Base-by-base conservation (phyloP, 2,113 vertebrate species). In the Monopterus albus region DNA sequence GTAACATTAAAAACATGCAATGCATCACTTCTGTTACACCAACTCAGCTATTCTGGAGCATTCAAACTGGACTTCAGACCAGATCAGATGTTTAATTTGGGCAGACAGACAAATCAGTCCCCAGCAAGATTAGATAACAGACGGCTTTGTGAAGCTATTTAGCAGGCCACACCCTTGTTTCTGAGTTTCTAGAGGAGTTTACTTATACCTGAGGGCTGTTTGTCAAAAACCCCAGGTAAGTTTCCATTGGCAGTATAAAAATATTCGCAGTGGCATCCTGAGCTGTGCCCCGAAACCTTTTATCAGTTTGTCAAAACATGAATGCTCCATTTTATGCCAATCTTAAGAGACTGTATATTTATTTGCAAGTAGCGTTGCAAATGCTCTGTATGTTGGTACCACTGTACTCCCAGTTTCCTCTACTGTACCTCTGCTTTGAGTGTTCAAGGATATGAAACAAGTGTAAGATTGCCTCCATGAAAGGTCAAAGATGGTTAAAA, bases 171-270 rank as follows among this genome's bases (percentile, higher is more conserved):
- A 29, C 80, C 74, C 42, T 81, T 84, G 66, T 15, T 38, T 52
- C 51, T 64, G 45, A 2, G 33, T 33, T 45, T 33, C 5, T n/a
- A 23, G n/a, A n/a, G n/a, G 6, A 52, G 38, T 82, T 73, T 87
- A 68, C 83, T 82, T 84, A 57, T 57, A 56, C 72, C 31, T 81
- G 52, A 56, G 49, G 76, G 52, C 55, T 45, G 9, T 20, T 63
- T 58, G 69, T 50, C 36, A 79, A 70, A 79, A 70, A 60, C 67
- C 70, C 33, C 21, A 59, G 74, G 72, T 70, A 74, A 42, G 70
- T 91, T 88, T 81, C 71, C 65, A 64, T 88, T 87, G 80, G 39
- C 75, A 47, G 26, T 76, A 70, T 85, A 72, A 67, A 81, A 78
- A 73, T 23, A 45, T 78, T 49, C 35, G 58, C 46, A 29, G 59